Percentiles rank a stretch among this genome's conserved stretches.
Evolutionary conservation across 2,797 vertebrate genomes (phyloP).

Genomic region (Manis pentadactyla): DNA sequence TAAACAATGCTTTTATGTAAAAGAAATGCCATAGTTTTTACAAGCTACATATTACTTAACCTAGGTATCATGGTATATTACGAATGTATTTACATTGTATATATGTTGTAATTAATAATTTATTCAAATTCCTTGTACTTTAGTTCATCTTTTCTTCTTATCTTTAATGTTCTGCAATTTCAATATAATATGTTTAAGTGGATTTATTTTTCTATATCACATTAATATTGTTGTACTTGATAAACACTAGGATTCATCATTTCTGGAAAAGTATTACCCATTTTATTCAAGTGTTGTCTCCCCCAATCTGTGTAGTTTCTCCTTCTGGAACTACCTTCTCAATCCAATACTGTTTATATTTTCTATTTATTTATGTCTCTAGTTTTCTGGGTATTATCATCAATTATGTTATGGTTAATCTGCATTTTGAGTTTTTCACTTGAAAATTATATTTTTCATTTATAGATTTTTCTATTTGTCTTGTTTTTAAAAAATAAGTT

Average conservation of each 20-base stretch:
- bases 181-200: neutral
- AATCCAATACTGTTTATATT: neutral
- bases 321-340: neutral
- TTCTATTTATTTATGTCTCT: neutral
- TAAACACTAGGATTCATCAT: conserved; percentile 14
- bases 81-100: neutral
- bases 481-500: neutral
- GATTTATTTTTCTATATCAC: neutral
- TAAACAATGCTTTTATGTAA: neutral
- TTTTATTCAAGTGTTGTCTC: neutral
- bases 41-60: neutral
- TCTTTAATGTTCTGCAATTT: neutral
- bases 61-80: neutral
- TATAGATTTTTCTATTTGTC: neutral
- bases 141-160: neutral
- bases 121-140: neutral
- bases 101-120: conserved; percentile 39
- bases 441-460: neutral
- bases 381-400: neutral
- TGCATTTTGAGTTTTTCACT: neutral
- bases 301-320: neutral
- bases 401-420: neutral
- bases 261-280: neutral
- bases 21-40: neutral
- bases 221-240: neutral